Conservation (phyloP, 2,113 vertebrate species). For the Catharus bicknelli region DNA sequence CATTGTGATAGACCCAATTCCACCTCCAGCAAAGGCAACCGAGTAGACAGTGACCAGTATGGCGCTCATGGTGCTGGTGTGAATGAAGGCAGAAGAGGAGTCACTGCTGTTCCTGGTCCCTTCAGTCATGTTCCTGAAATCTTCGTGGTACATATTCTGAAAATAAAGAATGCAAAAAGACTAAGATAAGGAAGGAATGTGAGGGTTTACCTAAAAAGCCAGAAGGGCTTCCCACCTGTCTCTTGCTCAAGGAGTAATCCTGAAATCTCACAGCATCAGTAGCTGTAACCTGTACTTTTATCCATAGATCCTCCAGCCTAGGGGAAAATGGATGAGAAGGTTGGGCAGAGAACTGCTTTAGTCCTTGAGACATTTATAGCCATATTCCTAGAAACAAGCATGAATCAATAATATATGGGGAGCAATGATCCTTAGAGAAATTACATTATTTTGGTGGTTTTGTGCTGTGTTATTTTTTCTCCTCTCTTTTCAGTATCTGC, state of each 20-base stretch:
- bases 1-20: slow-evolving; percentile 75
- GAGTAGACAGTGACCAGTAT: slow-evolving; percentile 74
- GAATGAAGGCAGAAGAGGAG: background rate
- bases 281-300: background rate
- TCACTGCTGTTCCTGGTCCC: background rate
- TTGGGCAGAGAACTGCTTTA: background rate
- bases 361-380: background rate
- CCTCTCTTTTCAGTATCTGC: background rate
- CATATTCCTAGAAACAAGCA: background rate
- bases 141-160: background rate
- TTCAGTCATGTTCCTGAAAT: background rate
- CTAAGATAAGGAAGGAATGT: background rate
- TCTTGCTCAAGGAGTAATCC: background rate
- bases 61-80: background rate
- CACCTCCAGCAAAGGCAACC: slow-evolving; percentile 75
- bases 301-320: background rate
- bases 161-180: background rate
- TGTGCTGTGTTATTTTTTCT: background rate
- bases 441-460: background rate
- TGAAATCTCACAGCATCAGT: background rate
- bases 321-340: background rate
- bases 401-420: background rate
- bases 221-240: background rate
- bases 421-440: background rate
- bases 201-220: background rate